Percentiles rank a stretch among this genome's conserved stretches.
These are phyloP conservation scores for Triplophysa rosa DNA, from an alignment of 2,113 vertebrate genomes.

Conservation along the genomic window DNA sequence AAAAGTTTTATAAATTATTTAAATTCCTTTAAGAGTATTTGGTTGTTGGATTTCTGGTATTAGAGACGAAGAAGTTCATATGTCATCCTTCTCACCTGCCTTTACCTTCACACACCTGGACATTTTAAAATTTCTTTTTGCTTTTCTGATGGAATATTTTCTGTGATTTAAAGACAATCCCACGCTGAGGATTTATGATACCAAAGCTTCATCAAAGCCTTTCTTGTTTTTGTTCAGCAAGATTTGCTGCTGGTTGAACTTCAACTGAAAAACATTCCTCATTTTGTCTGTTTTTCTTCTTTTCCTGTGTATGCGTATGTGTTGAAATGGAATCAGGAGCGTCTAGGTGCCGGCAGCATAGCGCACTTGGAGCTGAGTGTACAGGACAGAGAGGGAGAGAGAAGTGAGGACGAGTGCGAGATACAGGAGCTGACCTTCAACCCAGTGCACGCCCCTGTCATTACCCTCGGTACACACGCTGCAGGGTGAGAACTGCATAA, in stretches of 20 bases:
- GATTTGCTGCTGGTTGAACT: constrained; percentile 1
- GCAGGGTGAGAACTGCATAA: constrained; percentile 76
- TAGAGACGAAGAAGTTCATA: not conserved
- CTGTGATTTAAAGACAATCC: not conserved
- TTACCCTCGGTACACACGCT: constrained; percentile 74
- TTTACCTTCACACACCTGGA: not conserved
- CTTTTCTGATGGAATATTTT: not conserved
- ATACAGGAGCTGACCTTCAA: constrained; percentile 83
- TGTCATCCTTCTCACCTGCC: not conserved
- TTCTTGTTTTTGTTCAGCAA: not conserved
- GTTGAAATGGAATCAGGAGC: constrained; percentile 57
- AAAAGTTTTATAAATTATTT: too few species aligned
- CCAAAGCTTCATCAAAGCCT: not conserved
- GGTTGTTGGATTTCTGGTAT: too few species aligned
- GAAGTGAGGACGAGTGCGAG: constrained; percentile 5
- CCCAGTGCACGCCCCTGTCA: constrained; percentile 82
- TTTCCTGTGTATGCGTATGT: not conserved
- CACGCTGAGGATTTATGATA: not conserved
- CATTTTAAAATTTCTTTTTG: not conserved
- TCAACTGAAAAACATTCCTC: not conserved
- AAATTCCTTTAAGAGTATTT: too few species aligned
- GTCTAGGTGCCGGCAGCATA: constrained; percentile 67
- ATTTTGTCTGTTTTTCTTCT: constrained; percentile 4
- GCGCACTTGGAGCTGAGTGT: constrained; percentile 80
- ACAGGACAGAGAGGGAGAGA: constrained; percentile 10